Conservation (phyloP, 1,140 invertebrate species). For the Aphaenogaster floridana region DNA sequence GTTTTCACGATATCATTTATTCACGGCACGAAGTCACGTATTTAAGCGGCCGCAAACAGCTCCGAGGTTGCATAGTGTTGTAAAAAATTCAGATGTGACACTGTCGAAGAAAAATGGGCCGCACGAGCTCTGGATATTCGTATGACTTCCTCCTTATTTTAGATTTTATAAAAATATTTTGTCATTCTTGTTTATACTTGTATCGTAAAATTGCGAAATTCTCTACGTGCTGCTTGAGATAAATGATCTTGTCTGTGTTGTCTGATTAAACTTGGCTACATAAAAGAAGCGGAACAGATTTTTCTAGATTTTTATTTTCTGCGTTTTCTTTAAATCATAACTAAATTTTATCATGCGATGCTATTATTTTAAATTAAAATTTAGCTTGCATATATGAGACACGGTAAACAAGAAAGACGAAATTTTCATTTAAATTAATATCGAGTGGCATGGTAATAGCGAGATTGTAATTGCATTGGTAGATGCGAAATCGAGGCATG, state of each 20-base stretch:
- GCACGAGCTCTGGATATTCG: slow-evolving; percentile 10
- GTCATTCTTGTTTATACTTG: slow-evolving; percentile 17
- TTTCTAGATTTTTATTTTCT: not conserved
- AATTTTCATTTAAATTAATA: slow-evolving; percentile 1
- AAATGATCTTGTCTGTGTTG: not conserved
- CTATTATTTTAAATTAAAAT: slow-evolving; percentile 6
- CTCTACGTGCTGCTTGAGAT: not conserved
- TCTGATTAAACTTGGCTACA: not conserved
- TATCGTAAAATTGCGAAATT: slow-evolving; percentile 30
- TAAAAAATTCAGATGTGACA: slow-evolving; percentile 48
- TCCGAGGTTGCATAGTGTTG: slow-evolving; percentile 23
- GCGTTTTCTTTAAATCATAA: not conserved
- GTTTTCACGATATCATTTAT: slow-evolving; percentile 47
- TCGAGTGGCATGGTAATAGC: not conserved
- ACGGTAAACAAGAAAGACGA: not conserved
- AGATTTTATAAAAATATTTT: slow-evolving; percentile 39
- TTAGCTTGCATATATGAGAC: not conserved
- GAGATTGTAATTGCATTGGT: not conserved
- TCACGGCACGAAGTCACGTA: slow-evolving; percentile 54
- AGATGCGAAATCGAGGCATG: not conserved
- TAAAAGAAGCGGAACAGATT: not conserved
- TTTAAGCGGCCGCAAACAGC: slow-evolving; percentile 56
- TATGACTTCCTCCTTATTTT: slow-evolving; percentile 8
- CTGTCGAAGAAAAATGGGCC: slow-evolving; percentile 26
- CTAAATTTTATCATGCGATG: not conserved